These are phyloP conservation scores for Lithobates sylvaticus DNA, from an alignment of 2,797 vertebrate genomes.

Conservation along the genomic window DNA sequence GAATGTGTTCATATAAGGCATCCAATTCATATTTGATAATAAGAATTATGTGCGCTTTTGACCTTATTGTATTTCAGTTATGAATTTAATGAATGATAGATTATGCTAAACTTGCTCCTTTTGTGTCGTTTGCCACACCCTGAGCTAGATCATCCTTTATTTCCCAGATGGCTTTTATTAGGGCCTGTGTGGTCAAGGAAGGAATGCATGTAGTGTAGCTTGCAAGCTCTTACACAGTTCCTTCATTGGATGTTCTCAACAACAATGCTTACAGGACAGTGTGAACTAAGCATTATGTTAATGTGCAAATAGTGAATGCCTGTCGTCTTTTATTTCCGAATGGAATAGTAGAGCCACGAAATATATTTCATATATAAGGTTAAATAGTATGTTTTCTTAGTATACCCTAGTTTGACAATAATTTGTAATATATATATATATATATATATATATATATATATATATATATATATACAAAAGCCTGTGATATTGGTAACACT, in stretches of 20 bases:
- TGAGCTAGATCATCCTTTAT: slow-evolving; percentile 35
- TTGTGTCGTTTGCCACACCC: slow-evolving; percentile 52
- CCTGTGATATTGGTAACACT: no score
- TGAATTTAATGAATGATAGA: slow-evolving; percentile 50
- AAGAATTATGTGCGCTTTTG: slow-evolving; percentile 53
- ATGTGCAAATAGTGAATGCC: no score
- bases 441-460: no score
- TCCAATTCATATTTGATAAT: slow-evolving; percentile 51
- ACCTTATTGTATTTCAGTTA: slow-evolving; percentile 51
- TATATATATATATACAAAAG: no score
- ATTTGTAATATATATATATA: no score
- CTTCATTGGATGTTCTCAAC: neutral
- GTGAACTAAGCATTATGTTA: no score
- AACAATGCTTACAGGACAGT: neutral
- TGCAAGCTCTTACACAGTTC: neutral
- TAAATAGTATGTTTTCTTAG: no score
- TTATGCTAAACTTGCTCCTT: slow-evolving; percentile 32
- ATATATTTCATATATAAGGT: no score
- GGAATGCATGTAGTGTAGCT: slow-evolving; percentile 2
- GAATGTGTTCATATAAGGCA: slow-evolving; percentile 49
- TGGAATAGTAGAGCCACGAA: no score
- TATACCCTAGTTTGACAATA: no score
- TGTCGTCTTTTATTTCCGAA: no score
- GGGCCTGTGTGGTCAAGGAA: slow-evolving; percentile 47
- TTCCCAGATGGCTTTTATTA: slow-evolving; percentile 50